Evolutionary conservation across 2,797 vertebrate genomes (phyloP).

Genomic region (Sebastes melanostomus): DNA sequence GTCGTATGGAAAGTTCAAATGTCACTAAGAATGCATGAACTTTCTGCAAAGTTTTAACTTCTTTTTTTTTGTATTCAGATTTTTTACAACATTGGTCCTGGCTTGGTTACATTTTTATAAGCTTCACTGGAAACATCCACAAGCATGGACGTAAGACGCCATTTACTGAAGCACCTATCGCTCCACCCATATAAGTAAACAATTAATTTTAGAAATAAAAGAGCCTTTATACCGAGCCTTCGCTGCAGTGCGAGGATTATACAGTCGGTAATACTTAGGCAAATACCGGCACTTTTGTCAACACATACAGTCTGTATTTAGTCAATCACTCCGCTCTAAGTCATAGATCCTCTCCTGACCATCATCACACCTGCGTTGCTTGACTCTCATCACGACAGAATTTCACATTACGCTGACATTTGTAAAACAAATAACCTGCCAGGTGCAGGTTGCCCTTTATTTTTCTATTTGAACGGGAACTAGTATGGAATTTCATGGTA

Average conservation of each 20-base stretch:
- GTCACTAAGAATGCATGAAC: slow-evolving; percentile 73
- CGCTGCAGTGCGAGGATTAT: slow-evolving; percentile 33
- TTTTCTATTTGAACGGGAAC: slow-evolving; percentile 11
- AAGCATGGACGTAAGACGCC: slow-evolving; percentile 53
- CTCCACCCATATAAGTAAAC: slow-evolving; percentile 71
- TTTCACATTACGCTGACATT: slow-evolving; percentile 57
- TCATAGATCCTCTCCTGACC: slow-evolving; percentile 21
- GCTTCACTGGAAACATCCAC: slow-evolving; percentile 72
- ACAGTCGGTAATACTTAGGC: slow-evolving; percentile 32
- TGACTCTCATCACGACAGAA: slow-evolving; percentile 34
- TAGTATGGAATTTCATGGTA: slow-evolving; percentile 26
- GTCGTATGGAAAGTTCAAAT: slow-evolving; percentile 66
- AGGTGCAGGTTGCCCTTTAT: slow-evolving; percentile 33
- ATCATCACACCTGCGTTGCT: slow-evolving; percentile 39
- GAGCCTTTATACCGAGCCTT: slow-evolving; percentile 46
- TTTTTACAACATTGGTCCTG: slow-evolving; percentile 46
- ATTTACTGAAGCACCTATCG: slow-evolving; percentile 65
- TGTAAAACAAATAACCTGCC: slow-evolving; percentile 58
- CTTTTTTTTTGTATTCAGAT: slow-evolving; percentile 34
- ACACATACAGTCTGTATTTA: slow-evolving; percentile 38
- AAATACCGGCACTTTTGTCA: slow-evolving; percentile 48
- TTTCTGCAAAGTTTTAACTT: slow-evolving; percentile 39
- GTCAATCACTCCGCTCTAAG: slow-evolving; percentile 18
- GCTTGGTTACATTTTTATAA: slow-evolving; percentile 64
- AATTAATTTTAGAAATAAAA: slow-evolving; percentile 72